phyloP scores from a whole-genome alignment of 2,888 invertebrate species.

The Calameuta idolon region DNA sequence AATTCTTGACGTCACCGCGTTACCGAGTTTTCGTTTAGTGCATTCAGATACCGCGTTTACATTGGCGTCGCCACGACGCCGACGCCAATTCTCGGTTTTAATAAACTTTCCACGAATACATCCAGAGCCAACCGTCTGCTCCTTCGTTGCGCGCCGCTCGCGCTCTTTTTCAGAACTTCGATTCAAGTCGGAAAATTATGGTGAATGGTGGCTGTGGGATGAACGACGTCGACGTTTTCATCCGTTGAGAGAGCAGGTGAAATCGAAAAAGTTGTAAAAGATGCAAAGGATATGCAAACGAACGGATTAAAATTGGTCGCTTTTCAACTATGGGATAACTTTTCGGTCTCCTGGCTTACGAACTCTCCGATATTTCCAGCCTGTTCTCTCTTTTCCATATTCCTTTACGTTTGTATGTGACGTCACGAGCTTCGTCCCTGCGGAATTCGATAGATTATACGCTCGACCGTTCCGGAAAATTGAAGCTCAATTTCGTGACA shows the following conservation, averaged over 20 bases:
- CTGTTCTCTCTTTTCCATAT: too few species aligned
- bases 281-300: too few species aligned
- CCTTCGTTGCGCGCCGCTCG: neutral
- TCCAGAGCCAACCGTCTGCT: too few species aligned
- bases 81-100: slow-evolving; percentile 6
- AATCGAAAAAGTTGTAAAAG: too few species aligned
- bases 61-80: too few species aligned
- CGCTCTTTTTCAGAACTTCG: neutral
- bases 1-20: slow-evolving; percentile 16
- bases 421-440: slow-evolving; percentile 16
- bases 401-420: too few species aligned
- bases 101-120: slow-evolving; percentile 13
- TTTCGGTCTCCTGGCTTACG: too few species aligned
- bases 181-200: neutral
- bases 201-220: slow-evolving; percentile 9
- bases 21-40: neutral
- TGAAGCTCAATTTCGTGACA: slow-evolving; percentile 41
- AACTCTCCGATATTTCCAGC: too few species aligned
- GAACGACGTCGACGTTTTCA: too few species aligned
- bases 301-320: too few species aligned
- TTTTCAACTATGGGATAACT: too few species aligned
- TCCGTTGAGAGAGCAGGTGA: too few species aligned
- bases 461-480: slow-evolving; percentile 45
- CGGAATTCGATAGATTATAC: slow-evolving; percentile 39
- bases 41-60: neutral